Base-by-base conservation (phyloP, 2,888 invertebrate genomes). In the Agonopterix alstromeriana region DNA sequence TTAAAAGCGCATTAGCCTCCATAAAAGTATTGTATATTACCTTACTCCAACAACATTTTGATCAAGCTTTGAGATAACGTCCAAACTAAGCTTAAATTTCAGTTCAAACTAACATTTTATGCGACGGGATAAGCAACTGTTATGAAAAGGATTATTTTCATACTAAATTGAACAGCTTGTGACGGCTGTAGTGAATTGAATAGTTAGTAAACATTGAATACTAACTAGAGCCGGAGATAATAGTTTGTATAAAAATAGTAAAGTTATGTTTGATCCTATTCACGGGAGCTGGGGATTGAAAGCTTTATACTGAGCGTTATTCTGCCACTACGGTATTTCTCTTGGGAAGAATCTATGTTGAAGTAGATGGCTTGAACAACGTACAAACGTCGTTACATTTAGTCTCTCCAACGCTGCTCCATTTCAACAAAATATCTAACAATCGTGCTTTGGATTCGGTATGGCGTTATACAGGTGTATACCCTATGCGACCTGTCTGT, bases 271-370 rank as follows among this genome's bases (percentile, higher is more conserved):
- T 67, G 61, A 63, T 63, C 54, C 54, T 47, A 56, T 63, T 61
- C 54, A 61, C 64, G 60, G 60, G 56, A 65, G 53, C 56, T 48
- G 50, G 42, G 62, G 63, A 72, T 69, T 65, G 67, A 70, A 72
- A 67, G 67, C 63, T 65, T 65, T 65, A 58, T 57, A 54, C 53
- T 57, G 59, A 65, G 53, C 59, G 61, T 65, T 63, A 61, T 65
- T 59, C 65, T 58, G 62, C 57, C 58, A 61, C 58, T 63, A 54
- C 58, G 57, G 58, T 63, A 73, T 71, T 72, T 70, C 75, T 74
- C 72, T 48, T 49, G 68, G 69, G 68, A 70, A 67, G 67, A 72
- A 73, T 73, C 66, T 67, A 63, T 61, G 60, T 58, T 53, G 56
- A 57, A 61, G 64, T 64, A 63, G 63, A 71, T 66, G 61, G 67